These are phyloP conservation scores for Agrilus mali DNA, from an alignment of 2,888 invertebrate genomes.

Conservation along the genomic window DNA sequence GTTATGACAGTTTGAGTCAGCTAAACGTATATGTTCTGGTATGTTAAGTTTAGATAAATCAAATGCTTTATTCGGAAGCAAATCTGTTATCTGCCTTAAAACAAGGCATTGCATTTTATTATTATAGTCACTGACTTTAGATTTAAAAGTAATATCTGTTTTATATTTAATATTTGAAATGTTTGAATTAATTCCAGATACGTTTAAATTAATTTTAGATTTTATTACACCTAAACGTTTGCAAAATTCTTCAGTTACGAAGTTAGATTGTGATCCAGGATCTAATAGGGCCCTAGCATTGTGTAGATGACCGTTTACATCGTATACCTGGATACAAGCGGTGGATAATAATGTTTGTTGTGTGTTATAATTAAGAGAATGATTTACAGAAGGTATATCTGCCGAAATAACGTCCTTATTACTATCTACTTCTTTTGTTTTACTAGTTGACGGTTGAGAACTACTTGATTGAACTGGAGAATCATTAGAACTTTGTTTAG, in stretches of 20 bases:
- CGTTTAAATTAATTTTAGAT: background rate
- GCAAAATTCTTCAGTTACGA: background rate
- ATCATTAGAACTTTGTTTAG: background rate
- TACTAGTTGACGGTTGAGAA: too few relatives aligned
- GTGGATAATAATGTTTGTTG: constrained; percentile 1
- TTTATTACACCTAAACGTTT: background rate
- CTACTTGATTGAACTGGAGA: too few relatives aligned
- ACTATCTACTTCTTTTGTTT: too few relatives aligned
- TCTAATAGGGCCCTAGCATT: constrained; percentile 1
- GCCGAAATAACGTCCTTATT: too few relatives aligned
- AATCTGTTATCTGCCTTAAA: background rate
- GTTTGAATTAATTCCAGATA: background rate
- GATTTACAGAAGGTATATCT: background rate
- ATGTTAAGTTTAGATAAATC: background rate
- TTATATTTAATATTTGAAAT: background rate
- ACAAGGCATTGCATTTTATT: background rate
- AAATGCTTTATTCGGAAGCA: background rate
- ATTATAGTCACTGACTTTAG: background rate
- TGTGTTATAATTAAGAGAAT: background rate
- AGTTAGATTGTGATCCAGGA: constrained; percentile 2
- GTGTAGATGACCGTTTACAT: background rate
- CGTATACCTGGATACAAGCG: background rate
- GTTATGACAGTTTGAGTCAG: background rate
- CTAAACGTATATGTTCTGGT: background rate
- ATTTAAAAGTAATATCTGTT: background rate